These are phyloP conservation scores for Oreochromis aureus DNA, from an alignment of 2,113 vertebrate genomes.

Conservation along the genomic window DNA sequence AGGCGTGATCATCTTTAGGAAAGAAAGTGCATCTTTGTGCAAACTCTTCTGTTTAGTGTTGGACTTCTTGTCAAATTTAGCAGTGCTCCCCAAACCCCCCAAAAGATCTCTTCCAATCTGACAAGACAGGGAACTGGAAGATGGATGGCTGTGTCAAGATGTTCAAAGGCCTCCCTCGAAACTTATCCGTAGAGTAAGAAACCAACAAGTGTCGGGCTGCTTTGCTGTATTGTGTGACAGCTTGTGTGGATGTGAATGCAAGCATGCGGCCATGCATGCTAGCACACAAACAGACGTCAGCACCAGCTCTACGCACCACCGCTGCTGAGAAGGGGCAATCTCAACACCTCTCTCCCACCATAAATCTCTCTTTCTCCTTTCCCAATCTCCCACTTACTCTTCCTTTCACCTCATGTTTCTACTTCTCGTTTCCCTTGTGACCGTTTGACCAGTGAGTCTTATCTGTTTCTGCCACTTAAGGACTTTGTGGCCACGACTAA, in stretches of 20 bases:
- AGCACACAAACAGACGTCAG: constrained; percentile 43
- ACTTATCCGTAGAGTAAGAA: neutral
- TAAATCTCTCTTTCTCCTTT: neutral
- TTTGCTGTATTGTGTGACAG: neutral
- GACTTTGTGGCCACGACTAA: neutral
- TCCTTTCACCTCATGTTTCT: constrained; percentile 29
- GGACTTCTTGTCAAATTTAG: neutral
- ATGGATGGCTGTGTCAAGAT: constrained; percentile 10
- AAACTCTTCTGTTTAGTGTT: neutral
- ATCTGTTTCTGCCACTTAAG: neutral
- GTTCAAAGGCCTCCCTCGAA: constrained; percentile 14
- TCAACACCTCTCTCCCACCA: constrained; percentile 41
- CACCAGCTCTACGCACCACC: constrained; percentile 26
- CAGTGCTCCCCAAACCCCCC: neutral
- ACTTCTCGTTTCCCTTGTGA: neutral
- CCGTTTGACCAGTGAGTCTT: neutral
- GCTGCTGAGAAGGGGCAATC: constrained; percentile 38
- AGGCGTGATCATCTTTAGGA: neutral
- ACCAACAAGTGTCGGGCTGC: neutral
- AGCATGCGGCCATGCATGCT: constrained; percentile 23
- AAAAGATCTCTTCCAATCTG: neutral
- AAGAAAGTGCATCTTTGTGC: neutral
- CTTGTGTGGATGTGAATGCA: constrained; percentile 13
- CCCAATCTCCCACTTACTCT: constrained; percentile 6
- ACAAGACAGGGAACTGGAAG: neutral